Evolutionary conservation across 2,888 invertebrate genomes (phyloP).

Genomic region (Drosophila parthenogenetica): DNA sequence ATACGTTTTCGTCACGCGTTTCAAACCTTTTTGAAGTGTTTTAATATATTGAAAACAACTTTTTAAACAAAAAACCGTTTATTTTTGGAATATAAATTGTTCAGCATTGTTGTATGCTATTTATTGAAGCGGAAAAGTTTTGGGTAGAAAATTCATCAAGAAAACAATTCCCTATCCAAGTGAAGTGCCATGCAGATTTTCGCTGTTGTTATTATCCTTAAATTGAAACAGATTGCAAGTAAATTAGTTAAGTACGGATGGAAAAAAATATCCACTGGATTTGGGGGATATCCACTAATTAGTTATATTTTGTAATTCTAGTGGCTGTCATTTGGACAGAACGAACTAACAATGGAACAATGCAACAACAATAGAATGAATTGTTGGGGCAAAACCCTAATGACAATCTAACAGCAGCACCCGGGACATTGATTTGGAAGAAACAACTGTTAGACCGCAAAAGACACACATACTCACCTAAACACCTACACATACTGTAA

Average conservation of each 20-base stretch:
- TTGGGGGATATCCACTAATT: slow-evolving; percentile 57
- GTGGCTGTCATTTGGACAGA: slow-evolving; percentile 48
- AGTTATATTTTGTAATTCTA: slow-evolving; percentile 73
- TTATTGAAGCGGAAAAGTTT: too few species aligned
- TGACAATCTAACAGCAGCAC: slow-evolving; percentile 50
- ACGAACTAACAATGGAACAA: slow-evolving; percentile 37
- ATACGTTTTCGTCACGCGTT: too few species aligned
- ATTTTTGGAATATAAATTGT: too few species aligned
- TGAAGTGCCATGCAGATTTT: too few species aligned
- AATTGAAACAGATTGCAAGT: slow-evolving; percentile 40
- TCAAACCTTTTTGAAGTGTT: too few species aligned
- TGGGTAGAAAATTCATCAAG: too few species aligned
- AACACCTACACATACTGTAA: slow-evolving; percentile 21
- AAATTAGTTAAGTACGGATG: slow-evolving; percentile 43
- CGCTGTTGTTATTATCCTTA: too few species aligned
- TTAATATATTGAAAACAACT: too few species aligned
- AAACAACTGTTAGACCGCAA: slow-evolving; percentile 56
- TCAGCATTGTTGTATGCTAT: too few species aligned
- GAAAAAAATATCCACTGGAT: background rate
- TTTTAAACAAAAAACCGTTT: too few species aligned
- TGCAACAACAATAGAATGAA: slow-evolving; percentile 11
- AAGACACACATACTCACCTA: slow-evolving; percentile 4
- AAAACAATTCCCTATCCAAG: too few species aligned
- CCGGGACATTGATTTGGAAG: slow-evolving; percentile 40
- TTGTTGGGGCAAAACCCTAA: slow-evolving; percentile 43